Percentiles rank a stretch among this genome's conserved stretches.
Conservation (phyloP, 2,797 vertebrate species). For the Manis javanica region DNA sequence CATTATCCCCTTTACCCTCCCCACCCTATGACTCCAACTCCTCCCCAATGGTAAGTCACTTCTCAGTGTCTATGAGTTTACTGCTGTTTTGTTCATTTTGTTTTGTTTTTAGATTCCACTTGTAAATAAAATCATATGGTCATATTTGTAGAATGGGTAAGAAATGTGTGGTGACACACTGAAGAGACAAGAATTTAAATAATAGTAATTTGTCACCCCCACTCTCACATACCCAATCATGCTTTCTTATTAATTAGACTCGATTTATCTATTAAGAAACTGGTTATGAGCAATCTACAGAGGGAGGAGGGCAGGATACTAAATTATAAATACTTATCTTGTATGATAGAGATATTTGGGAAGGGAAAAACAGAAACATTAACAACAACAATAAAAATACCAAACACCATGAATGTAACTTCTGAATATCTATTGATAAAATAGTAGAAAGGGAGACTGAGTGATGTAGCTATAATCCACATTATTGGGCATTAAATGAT, state of each 20-base stretch:
- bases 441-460: neutral
- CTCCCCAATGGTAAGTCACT: no score
- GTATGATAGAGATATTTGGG: neutral
- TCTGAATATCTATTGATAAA: neutral
- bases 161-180: neutral
- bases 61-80: no score
- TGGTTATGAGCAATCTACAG: neutral
- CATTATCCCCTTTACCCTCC: no score
- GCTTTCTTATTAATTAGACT: neutral
- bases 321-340: neutral
- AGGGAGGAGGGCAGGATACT: neutral
- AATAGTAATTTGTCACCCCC: neutral
- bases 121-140: neutral
- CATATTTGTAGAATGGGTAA: neutral
- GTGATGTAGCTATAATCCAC: neutral
- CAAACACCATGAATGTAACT: neutral
- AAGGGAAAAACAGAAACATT: neutral
- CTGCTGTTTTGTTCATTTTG: no score
- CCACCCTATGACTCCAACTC: no score
- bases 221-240: neutral
- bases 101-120: no score
- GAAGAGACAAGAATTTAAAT: neutral
- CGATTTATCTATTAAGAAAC: neutral
- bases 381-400: neutral
- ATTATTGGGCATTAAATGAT: neutral